phyloP scores from a whole-genome alignment of 2,797 vertebrate species.

The Darevskia nairensis region DNA sequence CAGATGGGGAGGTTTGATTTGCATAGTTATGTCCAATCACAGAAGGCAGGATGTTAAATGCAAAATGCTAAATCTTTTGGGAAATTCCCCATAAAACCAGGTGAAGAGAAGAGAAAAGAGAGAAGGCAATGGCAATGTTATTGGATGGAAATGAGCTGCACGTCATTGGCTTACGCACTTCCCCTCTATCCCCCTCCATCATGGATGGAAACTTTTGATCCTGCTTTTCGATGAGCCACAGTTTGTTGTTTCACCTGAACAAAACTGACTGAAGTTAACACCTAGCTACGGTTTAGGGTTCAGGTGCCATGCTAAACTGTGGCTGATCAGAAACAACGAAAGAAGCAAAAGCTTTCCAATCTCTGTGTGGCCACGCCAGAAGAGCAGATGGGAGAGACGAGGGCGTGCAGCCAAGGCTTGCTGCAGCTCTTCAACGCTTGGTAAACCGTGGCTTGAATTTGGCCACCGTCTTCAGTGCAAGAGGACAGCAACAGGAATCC shows the following conservation, averaged over 20 bases:
- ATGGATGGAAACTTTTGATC: neutral
- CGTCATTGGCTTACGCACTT: neutral
- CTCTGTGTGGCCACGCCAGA: neutral
- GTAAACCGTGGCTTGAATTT: neutral
- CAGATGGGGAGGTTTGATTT: neutral
- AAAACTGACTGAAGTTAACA: neutral
- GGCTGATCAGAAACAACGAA: neutral
- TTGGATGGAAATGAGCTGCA: neutral
- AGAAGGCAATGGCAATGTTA: neutral
- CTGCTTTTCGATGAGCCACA: neutral
- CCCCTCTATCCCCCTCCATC: too few relatives aligned
- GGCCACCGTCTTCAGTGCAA: neutral
- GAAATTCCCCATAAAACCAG: neutral
- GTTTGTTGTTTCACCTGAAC: neutral
- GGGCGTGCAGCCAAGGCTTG: neutral
- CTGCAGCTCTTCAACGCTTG: too few relatives aligned
- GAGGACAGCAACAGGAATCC: neutral
- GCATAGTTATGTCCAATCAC: neutral
- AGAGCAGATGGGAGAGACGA: neutral
- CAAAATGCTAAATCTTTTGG: too few relatives aligned
- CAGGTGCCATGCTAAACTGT: neutral
- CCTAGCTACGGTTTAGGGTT: neutral
- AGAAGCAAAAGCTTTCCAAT: neutral
- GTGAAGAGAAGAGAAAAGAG: neutral
- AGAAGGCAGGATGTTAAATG: neutral